Percentiles rank a stretch among this genome's conserved stretches.
phyloP scores from a whole-genome alignment of 2,797 vertebrate species.

The Sebastes hubbsi region DNA sequence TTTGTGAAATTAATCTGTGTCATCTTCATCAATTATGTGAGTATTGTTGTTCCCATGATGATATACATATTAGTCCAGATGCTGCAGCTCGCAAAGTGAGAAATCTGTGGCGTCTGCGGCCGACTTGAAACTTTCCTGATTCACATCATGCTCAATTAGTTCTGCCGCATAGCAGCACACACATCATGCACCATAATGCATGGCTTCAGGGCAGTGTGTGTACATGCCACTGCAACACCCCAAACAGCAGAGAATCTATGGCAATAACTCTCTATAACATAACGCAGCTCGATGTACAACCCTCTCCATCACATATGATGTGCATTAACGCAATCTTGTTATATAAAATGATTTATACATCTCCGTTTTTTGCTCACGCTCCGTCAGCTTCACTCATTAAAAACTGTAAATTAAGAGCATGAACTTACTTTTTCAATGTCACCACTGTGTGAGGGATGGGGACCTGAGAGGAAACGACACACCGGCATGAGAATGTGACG shows the following conservation, averaged over 20 bases:
- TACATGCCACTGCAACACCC: constrained; percentile 70
- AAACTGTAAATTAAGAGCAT: constrained; percentile 26
- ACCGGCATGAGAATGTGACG: constrained; percentile 47
- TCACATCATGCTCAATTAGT: constrained; percentile 80
- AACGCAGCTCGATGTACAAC: constrained; percentile 10
- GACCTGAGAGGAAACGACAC: constrained; percentile 75
- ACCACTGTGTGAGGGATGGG: constrained; percentile 77
- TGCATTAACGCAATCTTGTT: constrained; percentile 2
- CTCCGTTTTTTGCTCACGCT: background rate
- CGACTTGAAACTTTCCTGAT: constrained; percentile 75
- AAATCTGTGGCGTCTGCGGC: constrained; percentile 52
- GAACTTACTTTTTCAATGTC: constrained; percentile 86
- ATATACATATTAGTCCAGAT: constrained; percentile 11
- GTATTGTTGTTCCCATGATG: background rate
- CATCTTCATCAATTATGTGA: background rate
- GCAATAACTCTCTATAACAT: constrained; percentile 13
- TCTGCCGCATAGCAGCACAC: constrained; percentile 83
- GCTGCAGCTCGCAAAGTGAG: constrained; percentile 29
- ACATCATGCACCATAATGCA: constrained; percentile 77
- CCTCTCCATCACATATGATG: constrained; percentile 1
- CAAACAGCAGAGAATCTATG: constrained; percentile 52
- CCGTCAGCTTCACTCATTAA: background rate
- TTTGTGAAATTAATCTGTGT: constrained; percentile 33
- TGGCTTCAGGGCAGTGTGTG: constrained; percentile 62
- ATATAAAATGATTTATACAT: constrained; percentile 2